phyloP scores from a whole-genome alignment of 2,888 invertebrate species.

The Heliconius charithonia region DNA sequence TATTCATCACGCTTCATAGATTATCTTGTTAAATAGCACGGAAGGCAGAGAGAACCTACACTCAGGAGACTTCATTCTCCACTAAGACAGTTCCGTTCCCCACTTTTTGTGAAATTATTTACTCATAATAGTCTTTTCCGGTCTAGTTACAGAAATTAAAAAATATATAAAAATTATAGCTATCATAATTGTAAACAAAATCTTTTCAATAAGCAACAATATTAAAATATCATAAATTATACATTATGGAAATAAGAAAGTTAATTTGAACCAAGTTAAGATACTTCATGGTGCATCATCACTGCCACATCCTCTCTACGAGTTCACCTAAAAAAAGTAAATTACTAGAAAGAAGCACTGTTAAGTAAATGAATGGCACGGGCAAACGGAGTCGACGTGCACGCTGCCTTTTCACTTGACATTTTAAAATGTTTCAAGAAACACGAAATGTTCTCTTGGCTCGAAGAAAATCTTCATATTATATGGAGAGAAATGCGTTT shows the following conservation, averaged over 20 bases:
- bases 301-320: background rate
- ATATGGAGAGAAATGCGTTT: background rate
- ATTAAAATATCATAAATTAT: background rate
- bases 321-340: background rate
- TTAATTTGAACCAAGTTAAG: background rate
- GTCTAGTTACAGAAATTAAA: too few species aligned
- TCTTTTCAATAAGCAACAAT: background rate
- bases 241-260: background rate
- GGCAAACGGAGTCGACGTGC: background rate
- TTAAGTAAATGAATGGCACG: constrained; percentile 19
- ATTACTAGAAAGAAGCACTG: constrained; percentile 3
- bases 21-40: too few species aligned
- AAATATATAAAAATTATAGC: too few species aligned
- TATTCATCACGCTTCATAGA: too few species aligned
- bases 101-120: too few species aligned
- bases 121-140: too few species aligned
- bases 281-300: background rate
- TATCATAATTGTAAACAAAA: too few species aligned
- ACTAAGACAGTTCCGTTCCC: too few species aligned
- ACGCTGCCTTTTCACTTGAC: constrained; percentile 17
- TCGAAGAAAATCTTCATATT: background rate
- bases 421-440: constrained; percentile 13
- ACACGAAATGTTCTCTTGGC: background rate
- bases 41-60: too few species aligned
- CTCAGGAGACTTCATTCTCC: too few species aligned